Evolutionary conservation across 2,113 vertebrate genomes (phyloP).

Genomic region (Anguilla japonica): DNA sequence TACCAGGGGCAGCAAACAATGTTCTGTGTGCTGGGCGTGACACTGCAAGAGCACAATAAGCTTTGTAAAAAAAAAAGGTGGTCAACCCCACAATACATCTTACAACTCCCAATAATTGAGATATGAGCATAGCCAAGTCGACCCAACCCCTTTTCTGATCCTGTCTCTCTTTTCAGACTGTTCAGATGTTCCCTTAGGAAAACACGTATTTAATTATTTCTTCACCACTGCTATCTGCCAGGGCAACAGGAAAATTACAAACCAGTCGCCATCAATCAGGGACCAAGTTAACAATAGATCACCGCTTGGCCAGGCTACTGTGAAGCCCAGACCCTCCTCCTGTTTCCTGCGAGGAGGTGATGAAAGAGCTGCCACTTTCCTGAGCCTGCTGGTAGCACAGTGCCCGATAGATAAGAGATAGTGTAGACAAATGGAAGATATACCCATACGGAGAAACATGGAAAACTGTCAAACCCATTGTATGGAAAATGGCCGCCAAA

Average conservation of each 20-base stretch:
- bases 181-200: slow-evolving; percentile 39
- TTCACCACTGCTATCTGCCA: slow-evolving; percentile 47
- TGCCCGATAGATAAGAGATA: slow-evolving; percentile 35
- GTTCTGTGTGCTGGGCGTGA: too few relatives aligned
- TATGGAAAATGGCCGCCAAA: neutral
- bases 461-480: neutral
- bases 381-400: slow-evolving; percentile 29
- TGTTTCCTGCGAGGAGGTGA: slow-evolving; percentile 45
- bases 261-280: slow-evolving; percentile 54
- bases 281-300: slow-evolving; percentile 27
- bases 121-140: neutral
- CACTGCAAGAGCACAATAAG: neutral
- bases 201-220: slow-evolving; percentile 55
- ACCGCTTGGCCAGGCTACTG: slow-evolving; percentile 28
- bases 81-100: neutral
- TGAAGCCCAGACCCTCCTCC: slow-evolving; percentile 29
- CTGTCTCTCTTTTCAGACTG: slow-evolving; percentile 28
- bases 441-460: neutral
- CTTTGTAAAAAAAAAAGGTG: neutral
- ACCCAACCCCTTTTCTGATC: neutral
- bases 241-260: slow-evolving; percentile 55
- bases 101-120: neutral
- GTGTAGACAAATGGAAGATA: neutral
- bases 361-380: slow-evolving; percentile 57
- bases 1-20: neutral